These are phyloP conservation scores for Gymnothorax javanicus DNA, from an alignment of 2,797 vertebrate genomes.

Conservation along the genomic window DNA sequence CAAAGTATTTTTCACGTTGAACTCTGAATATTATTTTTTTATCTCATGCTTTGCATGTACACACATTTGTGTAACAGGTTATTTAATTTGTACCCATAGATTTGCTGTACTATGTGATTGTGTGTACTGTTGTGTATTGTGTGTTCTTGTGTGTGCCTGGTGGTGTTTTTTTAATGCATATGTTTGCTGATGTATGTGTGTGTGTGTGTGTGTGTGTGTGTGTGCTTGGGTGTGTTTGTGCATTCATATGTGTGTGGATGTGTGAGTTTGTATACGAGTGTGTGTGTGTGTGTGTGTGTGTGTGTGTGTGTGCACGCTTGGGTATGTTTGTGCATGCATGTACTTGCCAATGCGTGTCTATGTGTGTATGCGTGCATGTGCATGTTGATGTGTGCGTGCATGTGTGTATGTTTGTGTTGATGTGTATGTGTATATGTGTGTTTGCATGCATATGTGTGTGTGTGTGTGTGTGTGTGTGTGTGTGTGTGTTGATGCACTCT, in stretches of 20 bases:
- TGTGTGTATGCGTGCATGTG: neutral
- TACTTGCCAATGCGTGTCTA: neutral
- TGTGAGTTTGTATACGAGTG: neutral
- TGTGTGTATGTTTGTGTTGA: constrained; percentile 19
- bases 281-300: too few relatives aligned
- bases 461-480: neutral
- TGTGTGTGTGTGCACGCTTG: neutral
- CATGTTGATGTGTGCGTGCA: constrained; percentile 8
- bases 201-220: neutral
- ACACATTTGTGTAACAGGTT: too few relatives aligned
- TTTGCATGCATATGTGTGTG: neutral
- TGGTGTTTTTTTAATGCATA: too few relatives aligned
- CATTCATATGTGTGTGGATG: too few relatives aligned
- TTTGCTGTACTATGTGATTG: too few relatives aligned
- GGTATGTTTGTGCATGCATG: neutral
- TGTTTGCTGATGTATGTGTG: neutral
- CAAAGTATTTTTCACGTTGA: neutral
- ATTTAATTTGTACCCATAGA: too few relatives aligned
- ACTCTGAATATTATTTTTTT: neutral
- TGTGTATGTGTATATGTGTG: neutral
- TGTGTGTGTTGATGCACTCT: neutral
- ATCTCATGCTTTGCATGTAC: too few relatives aligned
- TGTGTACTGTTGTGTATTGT: too few relatives aligned
- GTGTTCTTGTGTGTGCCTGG: too few relatives aligned
- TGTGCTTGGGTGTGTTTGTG: neutral